Evolutionary conservation across 2,888 invertebrate species (phyloP).

Genomic region (Nephrotoma guestfalica): DNA sequence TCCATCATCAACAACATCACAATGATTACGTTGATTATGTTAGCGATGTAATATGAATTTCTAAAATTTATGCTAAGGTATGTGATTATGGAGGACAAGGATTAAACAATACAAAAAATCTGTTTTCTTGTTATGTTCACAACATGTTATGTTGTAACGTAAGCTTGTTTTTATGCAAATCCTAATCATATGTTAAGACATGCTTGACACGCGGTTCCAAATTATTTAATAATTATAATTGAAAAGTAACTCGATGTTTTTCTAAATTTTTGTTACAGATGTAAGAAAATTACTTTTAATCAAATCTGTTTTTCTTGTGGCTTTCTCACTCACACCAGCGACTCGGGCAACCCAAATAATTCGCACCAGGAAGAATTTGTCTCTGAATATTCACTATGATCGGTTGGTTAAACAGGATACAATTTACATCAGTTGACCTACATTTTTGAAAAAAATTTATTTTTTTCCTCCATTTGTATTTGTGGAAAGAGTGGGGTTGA

Average conservation of each 20-base stretch:
- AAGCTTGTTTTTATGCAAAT: neutral
- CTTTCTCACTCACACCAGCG: too few species aligned
- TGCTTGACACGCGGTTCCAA: neutral
- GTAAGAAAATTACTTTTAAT: neutral
- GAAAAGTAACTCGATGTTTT: neutral
- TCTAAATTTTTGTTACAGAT: neutral
- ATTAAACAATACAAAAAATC: neutral
- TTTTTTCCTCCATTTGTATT: too few species aligned
- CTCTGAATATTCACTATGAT: too few species aligned
- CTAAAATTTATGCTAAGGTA: neutral
- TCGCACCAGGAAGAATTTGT: too few species aligned
- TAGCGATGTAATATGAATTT: neutral
- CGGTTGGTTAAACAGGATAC: too few species aligned
- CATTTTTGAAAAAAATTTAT: too few species aligned
- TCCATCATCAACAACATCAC: neutral
- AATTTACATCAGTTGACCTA: too few species aligned
- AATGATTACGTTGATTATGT: neutral
- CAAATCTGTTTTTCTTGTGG: neutral
- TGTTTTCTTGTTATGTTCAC: neutral
- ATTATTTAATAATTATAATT: neutral
- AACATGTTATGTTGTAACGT: neutral
- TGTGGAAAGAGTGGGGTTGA: too few species aligned
- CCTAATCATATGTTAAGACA: neutral
- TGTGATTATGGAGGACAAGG: neutral
- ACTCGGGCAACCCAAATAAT: too few species aligned